These are phyloP conservation scores for Camarhynchus parvulus DNA, from an alignment of 2,113 vertebrate species.

Conservation along the genomic window DNA sequence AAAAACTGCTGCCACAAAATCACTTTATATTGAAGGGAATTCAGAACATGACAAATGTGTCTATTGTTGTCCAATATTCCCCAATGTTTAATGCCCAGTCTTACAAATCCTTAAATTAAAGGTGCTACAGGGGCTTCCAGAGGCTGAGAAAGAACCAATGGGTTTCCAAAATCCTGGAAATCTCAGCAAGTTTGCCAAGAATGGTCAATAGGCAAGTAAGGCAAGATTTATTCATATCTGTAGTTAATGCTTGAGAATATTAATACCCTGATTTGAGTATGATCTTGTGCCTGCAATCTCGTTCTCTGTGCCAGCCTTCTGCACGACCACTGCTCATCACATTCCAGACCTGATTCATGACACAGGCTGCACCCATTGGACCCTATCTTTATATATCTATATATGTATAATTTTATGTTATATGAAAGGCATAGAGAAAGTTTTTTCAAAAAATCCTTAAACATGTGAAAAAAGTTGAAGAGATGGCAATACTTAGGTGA, in stretches of 20 bases:
- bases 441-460: neutral
- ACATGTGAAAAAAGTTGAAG: neutral
- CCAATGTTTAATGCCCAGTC: neutral
- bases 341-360: neutral
- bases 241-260: neutral
- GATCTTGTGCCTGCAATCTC: neutral
- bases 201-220: neutral
- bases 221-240: neutral
- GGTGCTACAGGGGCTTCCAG: neutral
- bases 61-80: neutral
- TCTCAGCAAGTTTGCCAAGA: neutral
- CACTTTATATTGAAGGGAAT: neutral
- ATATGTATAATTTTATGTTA: neutral
- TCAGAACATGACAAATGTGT: neutral
- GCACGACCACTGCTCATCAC: neutral
- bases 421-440: neutral
- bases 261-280: neutral
- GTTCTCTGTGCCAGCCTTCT: neutral
- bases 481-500: neutral
- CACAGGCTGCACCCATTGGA: neutral
- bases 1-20: neutral
- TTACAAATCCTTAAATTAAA: neutral
- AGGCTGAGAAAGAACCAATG: neutral
- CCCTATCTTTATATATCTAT: neutral
- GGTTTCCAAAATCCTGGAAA: neutral